Evolutionary conservation across 2,888 invertebrate genomes (phyloP).

Genomic region (Macropis europaea): DNA sequence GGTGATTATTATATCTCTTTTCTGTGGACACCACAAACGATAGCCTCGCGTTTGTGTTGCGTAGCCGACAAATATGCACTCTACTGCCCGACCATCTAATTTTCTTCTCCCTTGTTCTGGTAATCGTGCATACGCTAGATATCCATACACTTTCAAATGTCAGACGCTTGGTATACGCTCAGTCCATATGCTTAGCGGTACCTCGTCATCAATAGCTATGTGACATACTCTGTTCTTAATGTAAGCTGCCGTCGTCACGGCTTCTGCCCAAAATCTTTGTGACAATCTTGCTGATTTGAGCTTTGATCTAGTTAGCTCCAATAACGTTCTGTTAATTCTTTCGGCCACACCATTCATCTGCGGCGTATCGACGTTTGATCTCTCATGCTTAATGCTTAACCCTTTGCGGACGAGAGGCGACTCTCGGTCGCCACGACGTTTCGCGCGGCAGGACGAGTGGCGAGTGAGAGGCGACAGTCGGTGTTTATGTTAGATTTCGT

Average conservation of each 20-base stretch:
- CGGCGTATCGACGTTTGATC: background rate
- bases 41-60: slow-evolving; percentile 6
- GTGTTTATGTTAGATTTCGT: no score
- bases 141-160: slow-evolving; percentile 12
- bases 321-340: background rate
- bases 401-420: no score
- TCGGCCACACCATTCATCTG: slow-evolving; percentile 2
- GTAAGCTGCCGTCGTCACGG: no score
- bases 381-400: background rate
- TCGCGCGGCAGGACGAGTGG: no score
- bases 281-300: background rate
- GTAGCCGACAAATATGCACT: slow-evolving; percentile 16
- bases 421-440: no score
- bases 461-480: no score
- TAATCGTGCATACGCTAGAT: background rate
- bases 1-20: background rate
- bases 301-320: slow-evolving; percentile 1
- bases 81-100: background rate
- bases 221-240: no score
- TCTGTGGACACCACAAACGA: background rate
- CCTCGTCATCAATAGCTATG: no score
- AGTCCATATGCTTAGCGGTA: background rate
- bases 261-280: slow-evolving; percentile 14
- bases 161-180: background rate
- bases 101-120: background rate